These are phyloP conservation scores for Aplodontia rufa DNA, from an alignment of 2,113 vertebrate species.

Conservation along the genomic window DNA sequence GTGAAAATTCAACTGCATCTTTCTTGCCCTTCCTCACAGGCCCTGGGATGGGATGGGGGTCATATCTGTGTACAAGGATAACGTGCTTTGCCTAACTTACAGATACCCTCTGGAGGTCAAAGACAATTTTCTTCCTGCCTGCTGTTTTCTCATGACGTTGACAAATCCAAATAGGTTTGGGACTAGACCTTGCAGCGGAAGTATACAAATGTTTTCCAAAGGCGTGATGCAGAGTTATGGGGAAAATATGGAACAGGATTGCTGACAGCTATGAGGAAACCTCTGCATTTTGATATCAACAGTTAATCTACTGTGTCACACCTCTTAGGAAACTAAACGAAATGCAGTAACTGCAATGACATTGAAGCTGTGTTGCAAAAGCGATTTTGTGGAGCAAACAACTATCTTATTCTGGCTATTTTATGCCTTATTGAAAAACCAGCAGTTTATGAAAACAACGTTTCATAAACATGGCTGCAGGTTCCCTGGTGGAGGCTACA, in stretches of 20 bases:
- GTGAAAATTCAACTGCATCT: background rate
- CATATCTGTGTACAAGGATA: background rate
- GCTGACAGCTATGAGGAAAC: conserved; percentile 30
- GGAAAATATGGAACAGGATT: background rate
- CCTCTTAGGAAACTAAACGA: conserved; percentile 78
- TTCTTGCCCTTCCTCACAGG: background rate
- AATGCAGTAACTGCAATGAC: conserved; percentile 77
- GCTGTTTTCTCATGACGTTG: background rate
- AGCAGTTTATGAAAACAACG: conserved; percentile 82
- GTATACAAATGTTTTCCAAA: background rate
- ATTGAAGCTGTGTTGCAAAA: conserved; percentile 77
- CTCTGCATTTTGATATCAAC: conserved; percentile 63
- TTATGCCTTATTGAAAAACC: conserved; percentile 84
- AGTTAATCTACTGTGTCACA: conserved; percentile 82
- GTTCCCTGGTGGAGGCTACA: conserved; percentile 31
- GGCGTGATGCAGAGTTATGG: background rate
- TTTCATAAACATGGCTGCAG: conserved; percentile 69
- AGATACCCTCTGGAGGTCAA: background rate
- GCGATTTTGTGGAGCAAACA: conserved; percentile 83
- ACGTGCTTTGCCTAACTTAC: background rate
- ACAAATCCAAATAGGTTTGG: background rate
- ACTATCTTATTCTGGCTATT: conserved; percentile 77
- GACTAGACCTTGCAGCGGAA: conserved; percentile 1
- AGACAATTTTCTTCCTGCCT: conserved; percentile 37
- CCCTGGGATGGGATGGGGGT: background rate